Evolutionary conservation across 2,797 vertebrate genomes (phyloP).

Genomic region (Dicrostonyx torquatus): DNA sequence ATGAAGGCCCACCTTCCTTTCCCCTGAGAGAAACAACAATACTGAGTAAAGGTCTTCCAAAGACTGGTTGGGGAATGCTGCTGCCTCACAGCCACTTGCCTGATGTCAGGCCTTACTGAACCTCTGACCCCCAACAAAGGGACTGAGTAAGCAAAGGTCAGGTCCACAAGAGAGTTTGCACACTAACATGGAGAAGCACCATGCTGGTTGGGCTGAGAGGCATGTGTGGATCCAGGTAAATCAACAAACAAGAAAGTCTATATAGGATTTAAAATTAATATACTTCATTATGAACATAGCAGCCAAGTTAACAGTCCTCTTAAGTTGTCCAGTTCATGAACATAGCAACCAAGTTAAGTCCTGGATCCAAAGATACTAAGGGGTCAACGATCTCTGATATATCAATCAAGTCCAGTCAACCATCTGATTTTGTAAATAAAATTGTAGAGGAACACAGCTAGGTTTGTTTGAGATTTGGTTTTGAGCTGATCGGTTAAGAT

Average conservation of each 20-base stretch:
- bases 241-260: neutral
- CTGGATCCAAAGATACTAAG: neutral
- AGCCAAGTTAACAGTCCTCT: neutral
- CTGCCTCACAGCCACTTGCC: neutral
- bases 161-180: neutral
- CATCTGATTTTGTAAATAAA: neutral
- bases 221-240: neutral
- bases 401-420: neutral
- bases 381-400: neutral
- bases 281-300: neutral
- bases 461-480: neutral
- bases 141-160: neutral
- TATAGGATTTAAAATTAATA: neutral
- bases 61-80: neutral
- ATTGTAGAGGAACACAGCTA: neutral
- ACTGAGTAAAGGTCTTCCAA: neutral
- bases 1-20: neutral
- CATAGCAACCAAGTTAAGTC: neutral
- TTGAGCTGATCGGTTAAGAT: neutral
- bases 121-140: neutral
- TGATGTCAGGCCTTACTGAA: neutral
- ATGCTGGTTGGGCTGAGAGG: neutral
- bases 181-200: neutral
- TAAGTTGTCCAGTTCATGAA: neutral
- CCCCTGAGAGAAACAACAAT: neutral